Percentiles rank a stretch among this genome's conserved stretches.
phyloP scores from a whole-genome alignment of 1,140 invertebrate species.

The Drosophila saltans region DNA sequence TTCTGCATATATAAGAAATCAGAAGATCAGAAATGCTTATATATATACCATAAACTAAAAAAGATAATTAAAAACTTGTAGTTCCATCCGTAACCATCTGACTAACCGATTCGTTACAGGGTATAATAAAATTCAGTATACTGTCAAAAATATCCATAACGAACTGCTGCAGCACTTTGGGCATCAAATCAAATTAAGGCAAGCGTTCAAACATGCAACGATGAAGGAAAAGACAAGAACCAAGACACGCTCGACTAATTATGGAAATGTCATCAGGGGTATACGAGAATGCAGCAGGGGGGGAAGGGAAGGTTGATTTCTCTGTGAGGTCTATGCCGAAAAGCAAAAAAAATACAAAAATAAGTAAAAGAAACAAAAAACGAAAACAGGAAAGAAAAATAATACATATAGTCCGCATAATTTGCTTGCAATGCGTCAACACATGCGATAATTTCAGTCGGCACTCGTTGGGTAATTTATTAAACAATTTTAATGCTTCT shows the following conservation, averaged over 20 bases:
- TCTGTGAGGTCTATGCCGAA: slow-evolving; percentile 58
- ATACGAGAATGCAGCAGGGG: slow-evolving; percentile 22
- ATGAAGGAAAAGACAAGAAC: slow-evolving; percentile 43
- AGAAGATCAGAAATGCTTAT: too few relatives aligned
- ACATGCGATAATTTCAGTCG: slow-evolving; percentile 71
- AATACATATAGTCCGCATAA: slow-evolving; percentile 63
- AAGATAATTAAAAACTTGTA: too few relatives aligned
- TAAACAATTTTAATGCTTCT: slow-evolving; percentile 38
- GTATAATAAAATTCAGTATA: neutral
- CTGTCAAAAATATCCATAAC: slow-evolving; percentile 21
- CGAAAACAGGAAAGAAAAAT: slow-evolving; percentile 7
- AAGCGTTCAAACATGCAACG: slow-evolving; percentile 64
- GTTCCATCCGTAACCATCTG: too few relatives aligned
- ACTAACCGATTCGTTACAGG: neutral
- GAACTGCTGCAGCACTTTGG: slow-evolving; percentile 49
- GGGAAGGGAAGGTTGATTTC: slow-evolving; percentile 4
- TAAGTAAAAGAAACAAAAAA: neutral
- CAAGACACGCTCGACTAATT: slow-evolving; percentile 75
- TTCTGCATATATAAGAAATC: too few relatives aligned
- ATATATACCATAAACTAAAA: too few relatives aligned
- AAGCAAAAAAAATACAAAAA: slow-evolving; percentile 22
- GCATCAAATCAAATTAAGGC: slow-evolving; percentile 77
- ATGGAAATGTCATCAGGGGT: slow-evolving; percentile 73
- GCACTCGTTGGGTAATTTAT: slow-evolving; percentile 72
- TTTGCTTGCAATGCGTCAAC: slow-evolving; percentile 73